phyloP scores from a whole-genome alignment of 1,140 invertebrate genomes.

The Nebria ingens region DNA sequence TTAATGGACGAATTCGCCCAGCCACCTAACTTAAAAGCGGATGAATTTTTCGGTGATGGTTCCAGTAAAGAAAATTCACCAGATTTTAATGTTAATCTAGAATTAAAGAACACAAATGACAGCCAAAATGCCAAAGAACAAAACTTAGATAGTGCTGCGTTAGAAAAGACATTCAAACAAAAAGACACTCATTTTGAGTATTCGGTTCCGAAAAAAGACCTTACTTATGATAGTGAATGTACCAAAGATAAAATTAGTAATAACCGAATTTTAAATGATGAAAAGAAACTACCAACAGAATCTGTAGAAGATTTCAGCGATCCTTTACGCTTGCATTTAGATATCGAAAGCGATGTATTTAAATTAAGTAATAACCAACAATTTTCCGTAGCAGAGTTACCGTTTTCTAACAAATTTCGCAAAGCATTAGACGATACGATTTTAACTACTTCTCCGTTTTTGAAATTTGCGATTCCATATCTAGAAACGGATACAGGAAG shows the following conservation, averaged over 20 bases:
- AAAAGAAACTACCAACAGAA: conserved; percentile 16
- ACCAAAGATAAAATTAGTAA: conserved; percentile 23
- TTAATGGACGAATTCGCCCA: conserved; percentile 56
- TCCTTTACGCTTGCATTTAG: conserved; percentile 58
- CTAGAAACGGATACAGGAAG: conserved; percentile 75
- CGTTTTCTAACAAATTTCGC: conserved; percentile 57
- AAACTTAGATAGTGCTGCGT: conserved; percentile 2
- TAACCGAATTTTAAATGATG: conserved; percentile 9
- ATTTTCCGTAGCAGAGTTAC: conserved; percentile 46
- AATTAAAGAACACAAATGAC: conserved; percentile 11
- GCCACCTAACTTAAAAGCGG: conserved; percentile 32
- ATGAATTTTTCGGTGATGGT: conserved; percentile 31
- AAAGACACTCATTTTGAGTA: not conserved
- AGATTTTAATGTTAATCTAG: conserved; percentile 12
- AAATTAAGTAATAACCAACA: conserved; percentile 20
- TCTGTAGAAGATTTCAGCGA: conserved; percentile 47
- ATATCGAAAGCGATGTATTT: conserved; percentile 33
- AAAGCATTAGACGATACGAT: conserved; percentile 62
- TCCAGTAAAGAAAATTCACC: conserved; percentile 26
- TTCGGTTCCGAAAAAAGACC: conserved; percentile 11
- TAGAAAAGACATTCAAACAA: not conserved
- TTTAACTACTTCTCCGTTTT: conserved; percentile 77
- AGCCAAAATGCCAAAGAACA: conserved; percentile 20
- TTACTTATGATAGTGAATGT: conserved; percentile 9
- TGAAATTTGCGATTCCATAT: conserved; percentile 77